phyloP scores from a whole-genome alignment of 2,113 vertebrate genomes.

The Alectura lathami region DNA sequence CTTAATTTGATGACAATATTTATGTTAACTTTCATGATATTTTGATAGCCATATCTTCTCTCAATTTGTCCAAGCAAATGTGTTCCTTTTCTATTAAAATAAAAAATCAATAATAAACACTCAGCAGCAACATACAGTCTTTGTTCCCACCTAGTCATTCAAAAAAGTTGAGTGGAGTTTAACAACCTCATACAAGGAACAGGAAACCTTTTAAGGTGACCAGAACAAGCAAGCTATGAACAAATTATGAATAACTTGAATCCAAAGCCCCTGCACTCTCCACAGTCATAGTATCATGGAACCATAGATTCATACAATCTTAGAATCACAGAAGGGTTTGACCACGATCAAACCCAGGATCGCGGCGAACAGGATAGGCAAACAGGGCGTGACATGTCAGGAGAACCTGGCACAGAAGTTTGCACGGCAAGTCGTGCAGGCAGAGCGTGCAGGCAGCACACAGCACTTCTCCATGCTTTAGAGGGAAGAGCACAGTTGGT shows the following conservation, averaged over 20 bases:
- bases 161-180: background rate
- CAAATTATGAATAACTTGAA: background rate
- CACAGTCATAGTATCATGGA: background rate
- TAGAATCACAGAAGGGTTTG: background rate
- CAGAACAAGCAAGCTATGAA: background rate
- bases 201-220: background rate
- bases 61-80: background rate
- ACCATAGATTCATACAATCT: background rate
- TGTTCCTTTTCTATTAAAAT: background rate
- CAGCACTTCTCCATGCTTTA: no score
- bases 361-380: no score
- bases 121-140: fast-evolving
- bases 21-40: background rate
- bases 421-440: no score
- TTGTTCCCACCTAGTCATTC: background rate
- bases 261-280: background rate
- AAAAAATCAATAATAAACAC: fast-evolving
- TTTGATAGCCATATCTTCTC: background rate
- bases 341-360: no score
- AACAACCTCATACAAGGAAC: background rate
- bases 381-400: no score
- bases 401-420: no score
- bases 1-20: background rate
- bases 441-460: no score
- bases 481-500: no score